Percentiles rank a stretch among this genome's conserved stretches.
Conservation (phyloP, 2,797 vertebrate genomes). For the Kryptopterus vitreolus region DNA sequence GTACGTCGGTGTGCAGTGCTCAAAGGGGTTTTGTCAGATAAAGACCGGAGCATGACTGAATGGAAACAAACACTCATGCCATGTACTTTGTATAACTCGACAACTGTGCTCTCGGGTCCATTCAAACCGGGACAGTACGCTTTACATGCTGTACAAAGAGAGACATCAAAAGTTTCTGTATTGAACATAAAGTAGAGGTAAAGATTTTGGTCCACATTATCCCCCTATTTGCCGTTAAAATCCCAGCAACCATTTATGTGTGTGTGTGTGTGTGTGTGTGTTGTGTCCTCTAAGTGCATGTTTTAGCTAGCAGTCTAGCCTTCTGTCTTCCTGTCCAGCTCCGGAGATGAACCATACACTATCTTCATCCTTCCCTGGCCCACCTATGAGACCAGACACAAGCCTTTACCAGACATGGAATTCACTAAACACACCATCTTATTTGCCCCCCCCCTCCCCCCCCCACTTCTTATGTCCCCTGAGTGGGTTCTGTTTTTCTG, state of each 20-base stretch:
- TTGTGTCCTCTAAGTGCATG: conserved; percentile 23
- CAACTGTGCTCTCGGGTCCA: background rate
- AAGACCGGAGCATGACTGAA: conserved; percentile 13
- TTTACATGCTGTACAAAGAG: background rate
- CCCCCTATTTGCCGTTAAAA: too few relatives aligned
- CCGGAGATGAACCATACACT: conserved; percentile 67
- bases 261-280: background rate
- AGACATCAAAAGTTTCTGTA: background rate
- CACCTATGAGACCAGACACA: conserved; percentile 47
- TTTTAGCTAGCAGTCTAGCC: conserved; percentile 40
- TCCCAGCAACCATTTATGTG: too few relatives aligned
- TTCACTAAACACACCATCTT: background rate
- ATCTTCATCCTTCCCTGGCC: conserved; percentile 44
- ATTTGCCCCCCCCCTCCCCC: too few relatives aligned
- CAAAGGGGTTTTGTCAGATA: conserved; percentile 6
- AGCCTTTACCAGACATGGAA: conserved; percentile 1
- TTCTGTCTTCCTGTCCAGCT: conserved; percentile 58
- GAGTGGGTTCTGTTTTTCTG: conserved; percentile 41
- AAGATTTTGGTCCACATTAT: too few relatives aligned
- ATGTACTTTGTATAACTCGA: background rate
- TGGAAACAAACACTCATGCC: conserved; percentile 19
- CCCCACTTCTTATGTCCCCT: too few relatives aligned
- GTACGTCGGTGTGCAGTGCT: conserved; percentile 19
- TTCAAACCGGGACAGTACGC: background rate
- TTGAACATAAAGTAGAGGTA: too few relatives aligned